phyloP scores from a whole-genome alignment of 2,113 vertebrate genomes.

The Naja naja region DNA sequence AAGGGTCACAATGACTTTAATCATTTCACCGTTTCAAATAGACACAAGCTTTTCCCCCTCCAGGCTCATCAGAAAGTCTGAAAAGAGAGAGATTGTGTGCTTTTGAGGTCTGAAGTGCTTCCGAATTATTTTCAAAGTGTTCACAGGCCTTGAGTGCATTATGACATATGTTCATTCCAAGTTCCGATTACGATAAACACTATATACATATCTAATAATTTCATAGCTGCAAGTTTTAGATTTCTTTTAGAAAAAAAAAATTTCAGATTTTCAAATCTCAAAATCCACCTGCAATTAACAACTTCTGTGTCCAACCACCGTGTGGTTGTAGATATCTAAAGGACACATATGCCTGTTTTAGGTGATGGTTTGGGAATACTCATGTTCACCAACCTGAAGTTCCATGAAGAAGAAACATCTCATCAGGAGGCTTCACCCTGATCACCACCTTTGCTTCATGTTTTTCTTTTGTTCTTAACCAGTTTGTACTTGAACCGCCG shows the following conservation, averaged over 20 bases:
- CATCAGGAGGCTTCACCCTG: background rate
- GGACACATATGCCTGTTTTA: no score
- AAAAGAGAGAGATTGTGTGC: background rate
- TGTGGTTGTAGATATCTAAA: background rate
- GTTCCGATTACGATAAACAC: background rate
- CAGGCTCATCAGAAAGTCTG: background rate
- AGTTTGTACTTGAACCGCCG: constrained; percentile 83
- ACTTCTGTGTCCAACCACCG: background rate
- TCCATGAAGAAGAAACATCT: background rate
- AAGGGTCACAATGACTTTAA: background rate
- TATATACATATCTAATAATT: background rate
- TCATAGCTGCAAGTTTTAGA: background rate
- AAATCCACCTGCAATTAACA: background rate
- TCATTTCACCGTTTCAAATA: background rate
- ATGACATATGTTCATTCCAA: background rate
- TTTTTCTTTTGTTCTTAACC: constrained; percentile 51
- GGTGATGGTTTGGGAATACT: background rate
- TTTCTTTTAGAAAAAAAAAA: background rate
- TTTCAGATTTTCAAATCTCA: background rate
- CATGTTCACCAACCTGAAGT: background rate
- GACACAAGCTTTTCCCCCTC: background rate
- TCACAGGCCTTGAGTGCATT: background rate
- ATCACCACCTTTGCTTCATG: background rate
- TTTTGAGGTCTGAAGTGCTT: background rate
- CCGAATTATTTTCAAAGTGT: background rate